Base-by-base conservation (phyloP, 1,140 invertebrate genomes). In the Drosophila suzukii region DNA sequence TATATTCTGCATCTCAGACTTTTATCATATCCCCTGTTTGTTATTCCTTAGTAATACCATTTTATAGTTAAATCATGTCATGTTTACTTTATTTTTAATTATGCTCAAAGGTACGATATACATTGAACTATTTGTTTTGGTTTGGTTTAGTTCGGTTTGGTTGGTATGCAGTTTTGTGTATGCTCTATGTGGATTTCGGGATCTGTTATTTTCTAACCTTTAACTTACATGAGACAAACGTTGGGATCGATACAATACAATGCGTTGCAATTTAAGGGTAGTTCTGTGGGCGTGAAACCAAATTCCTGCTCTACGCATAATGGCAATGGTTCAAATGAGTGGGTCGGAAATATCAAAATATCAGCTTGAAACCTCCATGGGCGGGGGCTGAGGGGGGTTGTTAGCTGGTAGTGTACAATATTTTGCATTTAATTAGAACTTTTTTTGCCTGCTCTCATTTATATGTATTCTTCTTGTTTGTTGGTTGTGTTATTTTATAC, bases 31-130 rank as follows among this genome's bases (percentile, higher is more conserved):
- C 5, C 27, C 27, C 27, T 20, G 20, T 20, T 27, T 27, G 0
- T 5, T 5, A 3, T 27, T 27, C 27, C 27, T 27, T 5, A 27
- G 27, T 27, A 5, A 27, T 5, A 27, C 27, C 27, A 5, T 5
- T 24, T 50, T 34, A 27, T 34, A 34, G 58, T 70, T 51, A 71
- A 71, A 56, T 50, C 36, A 63, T 51, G 46, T 62, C 68, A 46
- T 62, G 44, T 75, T 66, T 68, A 54, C 41, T 60, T 75, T 56
- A 47, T 43, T 78, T 71, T 78, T 62, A 62, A 62, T 76, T 59
- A 62, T 78, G 66, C 66, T 78, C 75, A 70, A 78, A 78, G 75
- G 75, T 78, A 78, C 75, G 75, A 78, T 71, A 78, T 78, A 78
- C 75, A 78, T 70, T 78, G 65, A 78, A 78, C 75, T 78, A 60